Conservation (phyloP, 2,797 vertebrate genomes). For the Oreochromis grahami region DNA sequence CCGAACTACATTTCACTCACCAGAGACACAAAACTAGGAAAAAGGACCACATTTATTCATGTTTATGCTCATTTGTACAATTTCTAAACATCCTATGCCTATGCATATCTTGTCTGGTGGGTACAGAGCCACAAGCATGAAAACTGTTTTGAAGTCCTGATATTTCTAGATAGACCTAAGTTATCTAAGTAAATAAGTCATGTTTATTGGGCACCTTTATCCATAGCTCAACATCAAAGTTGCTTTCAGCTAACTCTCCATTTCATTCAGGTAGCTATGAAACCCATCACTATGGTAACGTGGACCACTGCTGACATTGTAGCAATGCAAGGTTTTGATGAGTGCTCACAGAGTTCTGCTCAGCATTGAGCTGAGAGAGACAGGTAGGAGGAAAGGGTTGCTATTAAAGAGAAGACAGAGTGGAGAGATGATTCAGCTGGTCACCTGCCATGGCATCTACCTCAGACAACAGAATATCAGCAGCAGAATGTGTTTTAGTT, state of each 20-base stretch:
- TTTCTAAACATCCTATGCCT: not conserved
- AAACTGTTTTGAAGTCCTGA: not conserved
- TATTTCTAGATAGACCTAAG: not conserved
- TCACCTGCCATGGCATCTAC: conserved; percentile 54
- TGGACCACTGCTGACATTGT: conserved; percentile 61
- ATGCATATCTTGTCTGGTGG: not conserved
- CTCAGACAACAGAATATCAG: conserved; percentile 45
- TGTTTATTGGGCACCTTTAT: conserved; percentile 30
- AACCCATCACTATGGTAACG: conserved; percentile 72
- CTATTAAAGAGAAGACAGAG: conserved; percentile 63
- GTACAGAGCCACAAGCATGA: not conserved
- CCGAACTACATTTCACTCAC: not conserved
- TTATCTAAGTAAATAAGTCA: not conserved
- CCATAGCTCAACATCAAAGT: conserved; percentile 34
- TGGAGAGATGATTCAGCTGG: conserved; percentile 61
- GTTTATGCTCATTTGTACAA: not conserved
- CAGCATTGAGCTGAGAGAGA: conserved; percentile 41
- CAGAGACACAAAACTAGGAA: not conserved
- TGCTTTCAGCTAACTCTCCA: conserved; percentile 39
- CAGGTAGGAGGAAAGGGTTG: conserved; percentile 57
- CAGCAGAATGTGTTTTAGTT: conserved; percentile 49
- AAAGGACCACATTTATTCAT: not conserved
- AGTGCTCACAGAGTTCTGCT: conserved; percentile 64
- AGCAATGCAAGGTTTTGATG: conserved; percentile 67
- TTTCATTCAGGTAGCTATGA: conserved; percentile 39